phyloP scores from a whole-genome alignment of 2,797 vertebrate genomes.

The Peromyscus attwateri region DNA sequence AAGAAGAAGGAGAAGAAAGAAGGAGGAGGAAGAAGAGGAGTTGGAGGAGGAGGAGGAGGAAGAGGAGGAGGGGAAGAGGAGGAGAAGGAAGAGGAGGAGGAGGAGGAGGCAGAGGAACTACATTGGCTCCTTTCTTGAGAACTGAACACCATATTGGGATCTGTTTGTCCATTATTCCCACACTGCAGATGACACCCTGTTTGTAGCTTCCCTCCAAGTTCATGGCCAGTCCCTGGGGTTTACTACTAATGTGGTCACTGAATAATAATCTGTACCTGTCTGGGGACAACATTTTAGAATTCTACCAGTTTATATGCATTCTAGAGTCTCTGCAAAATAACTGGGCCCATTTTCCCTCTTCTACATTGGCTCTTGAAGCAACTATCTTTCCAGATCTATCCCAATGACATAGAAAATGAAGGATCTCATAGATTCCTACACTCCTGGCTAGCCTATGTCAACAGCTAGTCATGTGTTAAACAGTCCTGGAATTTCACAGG shows the following conservation, averaged over 20 bases:
- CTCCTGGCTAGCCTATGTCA: too few species aligned
- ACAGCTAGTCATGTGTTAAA: neutral
- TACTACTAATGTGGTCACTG: neutral
- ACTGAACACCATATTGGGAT: neutral
- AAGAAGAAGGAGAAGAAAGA: too few species aligned
- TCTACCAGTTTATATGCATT: neutral
- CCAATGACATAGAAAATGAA: neutral
- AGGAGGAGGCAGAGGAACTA: neutral
- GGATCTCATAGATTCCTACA: neutral
- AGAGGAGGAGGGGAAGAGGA: too few species aligned
- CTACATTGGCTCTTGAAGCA: neutral
- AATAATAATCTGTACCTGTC: neutral
- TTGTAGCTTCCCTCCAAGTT: neutral
- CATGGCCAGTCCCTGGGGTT: neutral
- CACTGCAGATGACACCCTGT: neutral
- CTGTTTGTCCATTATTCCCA: neutral
- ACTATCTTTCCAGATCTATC: slow-evolving; percentile 25
- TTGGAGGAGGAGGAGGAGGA: too few species aligned
- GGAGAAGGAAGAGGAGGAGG: neutral
- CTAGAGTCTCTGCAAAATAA: neutral
- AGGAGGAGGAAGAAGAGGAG: too few species aligned
- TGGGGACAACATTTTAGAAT: neutral
- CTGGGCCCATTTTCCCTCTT: neutral
- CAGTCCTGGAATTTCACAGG: neutral
- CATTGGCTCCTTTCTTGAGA: neutral